Conservation (phyloP, 2,888 invertebrate genomes). For the Tenthredo mesomela region DNA sequence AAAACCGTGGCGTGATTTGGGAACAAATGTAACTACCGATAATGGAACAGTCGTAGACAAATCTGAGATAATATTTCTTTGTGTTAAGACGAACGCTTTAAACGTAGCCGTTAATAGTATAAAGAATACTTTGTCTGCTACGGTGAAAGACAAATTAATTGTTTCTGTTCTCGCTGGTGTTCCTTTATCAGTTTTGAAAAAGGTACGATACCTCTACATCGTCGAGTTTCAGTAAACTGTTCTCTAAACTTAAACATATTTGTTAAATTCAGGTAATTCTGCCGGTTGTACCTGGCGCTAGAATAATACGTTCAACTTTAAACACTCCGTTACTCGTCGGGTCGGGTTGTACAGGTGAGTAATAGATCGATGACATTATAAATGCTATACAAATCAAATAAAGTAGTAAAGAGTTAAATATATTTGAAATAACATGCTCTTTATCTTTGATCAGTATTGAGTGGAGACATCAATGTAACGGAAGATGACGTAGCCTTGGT, state of each 20-base stretch:
- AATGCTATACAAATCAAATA: neutral
- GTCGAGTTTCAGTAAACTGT: neutral
- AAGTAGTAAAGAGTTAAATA: too few relatives aligned
- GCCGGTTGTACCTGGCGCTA: conserved; percentile 42
- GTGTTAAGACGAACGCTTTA: conserved; percentile 90
- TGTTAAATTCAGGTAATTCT: conserved; percentile 2
- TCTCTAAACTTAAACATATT: neutral
- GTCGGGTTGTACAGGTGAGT: conserved; percentile 75
- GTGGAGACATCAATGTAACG: conserved; percentile 74
- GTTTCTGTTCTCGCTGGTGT: conserved; percentile 91
- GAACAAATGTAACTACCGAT: conserved; percentile 81
- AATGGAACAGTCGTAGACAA: conserved; percentile 83
- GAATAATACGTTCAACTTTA: conserved; percentile 48
- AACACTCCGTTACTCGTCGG: conserved; percentile 73
- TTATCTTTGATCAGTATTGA: conserved; percentile 59
- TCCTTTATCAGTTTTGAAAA: conserved; percentile 81
- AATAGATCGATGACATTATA: conserved; percentile 46
- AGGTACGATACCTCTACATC: conserved; percentile 76
- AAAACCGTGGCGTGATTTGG: conserved; percentile 82
- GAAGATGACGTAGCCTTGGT: conserved; percentile 81
- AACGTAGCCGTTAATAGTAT: conserved; percentile 79
- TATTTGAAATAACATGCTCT: conserved; percentile 4
- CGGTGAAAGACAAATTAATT: conserved; percentile 81
- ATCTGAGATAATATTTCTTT: conserved; percentile 88
- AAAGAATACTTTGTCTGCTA: conserved; percentile 67